Evolutionary conservation across 2,888 invertebrate species (phyloP).

Genomic region (Cremastinae sp.): DNA sequence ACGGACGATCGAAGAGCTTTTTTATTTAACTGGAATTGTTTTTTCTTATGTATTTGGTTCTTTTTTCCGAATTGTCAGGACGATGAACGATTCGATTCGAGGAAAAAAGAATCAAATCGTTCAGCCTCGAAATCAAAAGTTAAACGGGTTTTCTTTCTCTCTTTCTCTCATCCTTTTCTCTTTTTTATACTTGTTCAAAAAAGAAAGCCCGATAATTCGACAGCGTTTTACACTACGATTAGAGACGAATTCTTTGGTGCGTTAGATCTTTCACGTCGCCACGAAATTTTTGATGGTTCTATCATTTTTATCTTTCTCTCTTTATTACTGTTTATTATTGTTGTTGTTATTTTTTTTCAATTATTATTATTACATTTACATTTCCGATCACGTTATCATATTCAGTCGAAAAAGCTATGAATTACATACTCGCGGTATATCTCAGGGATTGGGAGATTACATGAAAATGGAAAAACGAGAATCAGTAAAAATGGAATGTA

Average conservation of each 20-base stretch:
- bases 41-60: slow-evolving; percentile 44
- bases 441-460: slow-evolving; percentile 40
- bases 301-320: slow-evolving; percentile 14
- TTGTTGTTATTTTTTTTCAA: slow-evolving; percentile 32
- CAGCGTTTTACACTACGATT: slow-evolving; percentile 48
- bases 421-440: slow-evolving; percentile 65
- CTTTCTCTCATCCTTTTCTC: slow-evolving; percentile 36
- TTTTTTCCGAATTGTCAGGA: slow-evolving; percentile 37
- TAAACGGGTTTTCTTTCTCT: slow-evolving; percentile 32
- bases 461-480: background rate
- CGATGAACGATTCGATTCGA: slow-evolving; percentile 40
- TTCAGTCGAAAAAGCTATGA: slow-evolving; percentile 79
- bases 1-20: slow-evolving; percentile 55
- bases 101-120: slow-evolving; percentile 49
- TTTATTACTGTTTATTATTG: slow-evolving; percentile 9
- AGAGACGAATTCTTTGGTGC: slow-evolving; percentile 58
- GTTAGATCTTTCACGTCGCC: slow-evolving; percentile 37
- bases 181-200: slow-evolving; percentile 33
- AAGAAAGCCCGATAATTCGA: slow-evolving; percentile 56
- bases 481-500: background rate
- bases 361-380: slow-evolving; percentile 39
- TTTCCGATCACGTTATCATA: slow-evolving; percentile 66
- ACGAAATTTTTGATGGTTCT: slow-evolving; percentile 17
- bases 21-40: slow-evolving; percentile 49
- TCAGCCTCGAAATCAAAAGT: slow-evolving; percentile 44